Percentiles rank a stretch among this genome's conserved stretches.
Conservation (phyloP, 2,888 invertebrate species). For the Yponomeuta plumbellus region DNA sequence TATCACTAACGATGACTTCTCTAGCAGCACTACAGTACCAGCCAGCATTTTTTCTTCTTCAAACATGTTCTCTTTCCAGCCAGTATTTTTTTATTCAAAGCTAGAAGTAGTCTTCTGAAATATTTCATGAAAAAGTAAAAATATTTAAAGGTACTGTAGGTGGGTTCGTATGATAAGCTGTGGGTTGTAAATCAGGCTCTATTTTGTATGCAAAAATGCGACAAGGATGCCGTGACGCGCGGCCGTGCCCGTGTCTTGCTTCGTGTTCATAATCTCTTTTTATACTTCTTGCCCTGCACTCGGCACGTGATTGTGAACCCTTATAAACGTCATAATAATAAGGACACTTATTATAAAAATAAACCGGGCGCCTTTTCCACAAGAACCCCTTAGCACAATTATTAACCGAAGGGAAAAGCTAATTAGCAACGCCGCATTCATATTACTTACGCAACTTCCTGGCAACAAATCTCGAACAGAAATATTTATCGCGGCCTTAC, state of each 20-base stretch:
- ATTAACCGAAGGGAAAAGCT: slow-evolving; percentile 25
- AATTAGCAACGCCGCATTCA: slow-evolving; percentile 42
- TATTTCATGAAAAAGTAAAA: neutral
- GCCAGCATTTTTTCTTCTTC: neutral
- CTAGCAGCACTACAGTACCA: neutral
- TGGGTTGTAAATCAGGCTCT: slow-evolving; percentile 54
- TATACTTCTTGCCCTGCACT: slow-evolving; percentile 49
- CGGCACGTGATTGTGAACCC: slow-evolving; percentile 44
- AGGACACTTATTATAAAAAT: slow-evolving; percentile 37
- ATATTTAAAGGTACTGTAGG: neutral
- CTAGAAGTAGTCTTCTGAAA: neutral
- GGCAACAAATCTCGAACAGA: slow-evolving; percentile 60
- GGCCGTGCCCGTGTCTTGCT: slow-evolving; percentile 48
- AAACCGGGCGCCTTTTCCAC: slow-evolving; percentile 16
- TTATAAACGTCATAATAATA: slow-evolving; percentile 40
- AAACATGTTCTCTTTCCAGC: neutral
- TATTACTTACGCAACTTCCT: slow-evolving; percentile 49
- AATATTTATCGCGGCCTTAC: slow-evolving; percentile 63
- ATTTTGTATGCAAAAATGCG: slow-evolving; percentile 71
- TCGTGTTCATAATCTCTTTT: slow-evolving; percentile 61
- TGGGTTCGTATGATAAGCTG: slow-evolving; percentile 38
- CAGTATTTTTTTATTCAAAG: neutral
- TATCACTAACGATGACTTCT: neutral
- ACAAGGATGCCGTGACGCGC: slow-evolving; percentile 64
- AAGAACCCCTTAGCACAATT: neutral